phyloP scores from a whole-genome alignment of 2,797 vertebrate genomes.

The Cuculus canorus region DNA sequence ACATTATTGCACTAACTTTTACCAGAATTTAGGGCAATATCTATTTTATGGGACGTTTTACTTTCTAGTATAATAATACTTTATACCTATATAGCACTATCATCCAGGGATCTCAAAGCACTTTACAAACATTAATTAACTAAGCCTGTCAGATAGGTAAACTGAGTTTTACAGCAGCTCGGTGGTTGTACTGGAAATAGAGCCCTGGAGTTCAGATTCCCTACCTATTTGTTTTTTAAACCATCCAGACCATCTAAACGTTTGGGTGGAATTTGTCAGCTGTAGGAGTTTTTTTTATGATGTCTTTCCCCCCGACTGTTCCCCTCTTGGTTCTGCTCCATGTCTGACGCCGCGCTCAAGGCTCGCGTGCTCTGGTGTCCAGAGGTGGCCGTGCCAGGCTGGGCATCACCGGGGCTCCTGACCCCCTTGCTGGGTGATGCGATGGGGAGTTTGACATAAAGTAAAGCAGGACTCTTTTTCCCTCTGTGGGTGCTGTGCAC shows the following conservation, averaged over 20 bases:
- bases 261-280: not conserved
- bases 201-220: slow-evolving; percentile 28
- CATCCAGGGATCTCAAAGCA: slow-evolving; percentile 72
- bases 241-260: not conserved
- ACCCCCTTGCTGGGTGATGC: not conserved
- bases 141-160: slow-evolving; percentile 75
- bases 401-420: not conserved
- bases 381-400: accelerated
- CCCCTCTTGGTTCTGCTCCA: not conserved
- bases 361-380: not conserved
- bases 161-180: slow-evolving; percentile 68
- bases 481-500: not conserved
- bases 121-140: slow-evolving; percentile 76
- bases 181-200: slow-evolving; percentile 48
- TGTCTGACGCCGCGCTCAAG: not conserved
- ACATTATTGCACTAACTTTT: slow-evolving; percentile 79
- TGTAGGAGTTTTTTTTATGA: not conserved
- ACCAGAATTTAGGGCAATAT: slow-evolving; percentile 74
- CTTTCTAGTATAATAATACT: slow-evolving; percentile 73
- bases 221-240: not conserved
- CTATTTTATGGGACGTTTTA: slow-evolving; percentile 65
- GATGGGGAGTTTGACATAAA: not conserved
- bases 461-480: not conserved
- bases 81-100: slow-evolving; percentile 72
- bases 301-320: not conserved